Conservation (phyloP, 2,797 vertebrate genomes). For the Mus caroli region DNA sequence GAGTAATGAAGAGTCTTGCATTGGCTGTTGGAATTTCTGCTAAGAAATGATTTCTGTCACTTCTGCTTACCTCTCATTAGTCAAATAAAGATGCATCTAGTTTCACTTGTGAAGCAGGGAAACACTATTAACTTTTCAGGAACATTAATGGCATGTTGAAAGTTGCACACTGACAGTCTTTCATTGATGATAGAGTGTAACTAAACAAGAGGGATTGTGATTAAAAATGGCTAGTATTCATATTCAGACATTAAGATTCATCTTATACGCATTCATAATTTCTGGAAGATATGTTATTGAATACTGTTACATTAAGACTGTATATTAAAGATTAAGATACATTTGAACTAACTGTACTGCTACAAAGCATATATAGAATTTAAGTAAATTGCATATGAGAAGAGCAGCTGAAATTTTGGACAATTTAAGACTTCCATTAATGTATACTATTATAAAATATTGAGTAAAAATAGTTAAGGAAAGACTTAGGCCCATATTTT, state of each 20-base stretch:
- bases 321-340: background rate
- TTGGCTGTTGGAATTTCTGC: background rate
- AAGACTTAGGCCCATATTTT: constrained; percentile 8
- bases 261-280: background rate
- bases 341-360: background rate
- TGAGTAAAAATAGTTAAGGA: background rate
- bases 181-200: background rate
- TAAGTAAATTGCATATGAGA: background rate
- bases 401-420: background rate
- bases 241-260: background rate
- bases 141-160: background rate
- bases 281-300: background rate
- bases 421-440: background rate
- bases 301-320: background rate
- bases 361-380: background rate
- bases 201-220: background rate
- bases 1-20: background rate
- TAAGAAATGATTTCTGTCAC: background rate
- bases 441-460: background rate
- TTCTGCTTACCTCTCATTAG: background rate
- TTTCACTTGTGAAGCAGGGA: background rate
- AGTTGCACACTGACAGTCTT: background rate
- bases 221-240: background rate
- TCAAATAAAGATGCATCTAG: background rate
- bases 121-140: background rate